These are phyloP conservation scores for Aspidiotus rigidus DNA, from an alignment of 2,888 invertebrate genomes.

Conservation along the genomic window DNA sequence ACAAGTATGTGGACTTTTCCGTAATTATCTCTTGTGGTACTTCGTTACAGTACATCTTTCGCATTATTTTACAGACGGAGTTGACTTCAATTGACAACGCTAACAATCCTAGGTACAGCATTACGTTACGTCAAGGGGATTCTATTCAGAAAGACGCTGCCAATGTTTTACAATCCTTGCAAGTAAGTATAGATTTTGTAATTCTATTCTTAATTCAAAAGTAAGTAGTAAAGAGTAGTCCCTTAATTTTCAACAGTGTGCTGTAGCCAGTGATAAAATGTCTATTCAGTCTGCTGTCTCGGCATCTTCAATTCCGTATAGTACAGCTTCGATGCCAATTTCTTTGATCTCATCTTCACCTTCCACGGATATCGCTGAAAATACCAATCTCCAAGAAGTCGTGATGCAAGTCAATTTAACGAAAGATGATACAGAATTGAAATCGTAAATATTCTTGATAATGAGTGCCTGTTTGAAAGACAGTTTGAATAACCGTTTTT, in stretches of 20 bases:
- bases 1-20: background rate
- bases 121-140: conserved; percentile 7
- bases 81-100: conserved; percentile 14
- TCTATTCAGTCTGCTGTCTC: conserved; percentile 6
- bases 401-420: conserved; percentile 17
- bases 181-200: background rate
- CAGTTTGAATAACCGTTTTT: background rate
- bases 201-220: background rate
- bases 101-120: conserved; percentile 12
- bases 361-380: background rate
- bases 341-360: conserved; percentile 19
- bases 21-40: background rate
- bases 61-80: conserved; percentile 12
- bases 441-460: background rate
- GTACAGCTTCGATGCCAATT: conserved; percentile 14
- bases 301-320: background rate
- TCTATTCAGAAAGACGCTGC: conserved; percentile 16
- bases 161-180: conserved; percentile 23
- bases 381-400: conserved; percentile 15
- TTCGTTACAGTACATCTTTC: background rate
- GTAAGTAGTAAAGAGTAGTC: background rate
- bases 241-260: conserved; percentile 1
- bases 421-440: conserved; percentile 14
- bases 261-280: conserved; percentile 16
- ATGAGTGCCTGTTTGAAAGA: background rate